phyloP scores from a whole-genome alignment of 2,888 invertebrate species.

The Xestia c-nigrum region DNA sequence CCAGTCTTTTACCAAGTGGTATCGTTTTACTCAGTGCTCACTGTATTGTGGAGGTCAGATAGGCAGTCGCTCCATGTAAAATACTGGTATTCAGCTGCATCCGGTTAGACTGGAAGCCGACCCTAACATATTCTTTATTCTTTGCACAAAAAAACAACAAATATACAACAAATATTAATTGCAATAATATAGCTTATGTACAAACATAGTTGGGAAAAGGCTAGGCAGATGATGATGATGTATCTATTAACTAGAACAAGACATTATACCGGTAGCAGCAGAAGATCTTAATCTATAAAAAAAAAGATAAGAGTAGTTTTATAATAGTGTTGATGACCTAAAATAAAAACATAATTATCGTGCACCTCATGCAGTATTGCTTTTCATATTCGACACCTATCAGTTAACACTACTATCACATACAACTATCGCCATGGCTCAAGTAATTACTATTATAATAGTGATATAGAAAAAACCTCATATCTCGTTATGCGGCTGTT shows the following conservation, averaged over 20 bases:
- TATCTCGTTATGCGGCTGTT: conserved; percentile 59
- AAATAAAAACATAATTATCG: conserved; percentile 8
- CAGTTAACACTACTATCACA: conserved; percentile 28
- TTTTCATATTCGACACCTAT: conserved; percentile 33
- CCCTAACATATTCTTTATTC: no score
- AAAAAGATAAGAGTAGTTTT: background rate
- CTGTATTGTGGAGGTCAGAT: no score
- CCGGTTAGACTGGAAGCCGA: no score
- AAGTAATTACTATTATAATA: conserved; percentile 49
- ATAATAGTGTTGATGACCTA: conserved; percentile 6
- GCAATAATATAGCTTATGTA: no score
- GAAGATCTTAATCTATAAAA: background rate
- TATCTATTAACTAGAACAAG: background rate
- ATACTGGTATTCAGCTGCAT: no score
- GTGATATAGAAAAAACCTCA: conserved; percentile 31
- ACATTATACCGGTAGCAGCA: background rate
- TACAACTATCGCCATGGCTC: conserved; percentile 41
- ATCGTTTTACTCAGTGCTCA: no score
- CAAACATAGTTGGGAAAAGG: no score
- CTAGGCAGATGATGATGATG: no score
- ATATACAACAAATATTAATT: no score
- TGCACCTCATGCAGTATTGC: background rate
- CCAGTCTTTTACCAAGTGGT: no score
- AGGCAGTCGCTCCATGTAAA: no score
- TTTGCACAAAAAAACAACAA: no score